A percentile compares a stretch with the other conserved stretches of the same genome.
Evolutionary conservation across 2,888 invertebrate species (phyloP).

Genomic region (Limnephilus rhombicus): DNA sequence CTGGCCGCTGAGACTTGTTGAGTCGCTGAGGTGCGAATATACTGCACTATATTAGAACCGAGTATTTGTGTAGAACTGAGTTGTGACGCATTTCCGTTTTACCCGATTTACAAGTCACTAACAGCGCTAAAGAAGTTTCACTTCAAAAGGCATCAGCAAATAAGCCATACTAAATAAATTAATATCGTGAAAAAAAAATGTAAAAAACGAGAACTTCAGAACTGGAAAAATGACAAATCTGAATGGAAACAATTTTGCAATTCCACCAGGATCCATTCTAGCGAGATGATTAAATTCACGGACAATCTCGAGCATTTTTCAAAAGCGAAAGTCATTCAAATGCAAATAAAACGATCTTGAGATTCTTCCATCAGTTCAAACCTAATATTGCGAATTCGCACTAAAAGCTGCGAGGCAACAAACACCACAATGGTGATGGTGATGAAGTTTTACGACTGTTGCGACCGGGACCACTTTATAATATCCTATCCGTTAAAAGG

Average conservation of each 20-base stretch:
- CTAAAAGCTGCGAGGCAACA: neutral
- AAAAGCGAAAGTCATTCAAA: neutral
- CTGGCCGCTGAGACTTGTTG: no score
- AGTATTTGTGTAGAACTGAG: no score
- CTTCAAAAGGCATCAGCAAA: no score
- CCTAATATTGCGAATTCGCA: neutral
- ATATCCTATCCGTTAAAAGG: slow-evolving; percentile 1
- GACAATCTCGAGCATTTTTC: neutral
- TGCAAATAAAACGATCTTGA: neutral
- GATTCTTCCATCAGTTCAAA: neutral
- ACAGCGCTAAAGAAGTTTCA: no score
- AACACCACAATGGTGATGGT: neutral
- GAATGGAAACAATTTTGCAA: neutral
- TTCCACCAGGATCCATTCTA: neutral
- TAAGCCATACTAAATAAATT: neutral
- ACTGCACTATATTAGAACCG: no score
- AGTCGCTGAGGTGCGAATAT: no score
- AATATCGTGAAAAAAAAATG: neutral
- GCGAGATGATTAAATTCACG: neutral
- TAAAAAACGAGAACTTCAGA: neutral
- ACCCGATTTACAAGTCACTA: no score
- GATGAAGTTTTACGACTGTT: neutral
- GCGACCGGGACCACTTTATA: neutral
- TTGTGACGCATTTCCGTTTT: no score
- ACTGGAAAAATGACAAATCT: neutral